These are phyloP conservation scores for Coracopsis vasa DNA, from an alignment of 2,113 vertebrate genomes.

Conservation along the genomic window DNA sequence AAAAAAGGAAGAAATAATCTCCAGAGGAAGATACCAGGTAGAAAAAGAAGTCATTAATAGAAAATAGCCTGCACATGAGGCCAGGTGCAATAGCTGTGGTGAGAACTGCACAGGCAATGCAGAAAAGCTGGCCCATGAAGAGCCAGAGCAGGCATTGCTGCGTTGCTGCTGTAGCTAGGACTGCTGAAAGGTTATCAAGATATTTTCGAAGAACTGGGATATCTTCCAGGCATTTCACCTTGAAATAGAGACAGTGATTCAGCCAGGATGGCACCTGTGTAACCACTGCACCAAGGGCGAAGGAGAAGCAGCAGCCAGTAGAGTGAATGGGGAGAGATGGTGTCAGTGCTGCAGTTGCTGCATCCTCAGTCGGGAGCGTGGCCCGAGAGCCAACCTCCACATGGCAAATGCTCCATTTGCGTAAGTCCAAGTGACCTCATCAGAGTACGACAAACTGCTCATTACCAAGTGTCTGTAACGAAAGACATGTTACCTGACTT, in stretches of 20 bases:
- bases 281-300: not conserved
- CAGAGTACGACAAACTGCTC: not conserved
- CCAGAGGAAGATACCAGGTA: not conserved
- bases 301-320: not conserved
- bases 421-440: not conserved
- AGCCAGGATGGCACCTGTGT: not conserved
- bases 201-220: not conserved
- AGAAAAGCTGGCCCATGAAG: not conserved
- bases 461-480: not conserved
- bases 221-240: conserved; percentile 21
- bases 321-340: not conserved
- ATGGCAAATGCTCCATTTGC: fast-evolving
- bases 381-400: not conserved
- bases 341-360: fast-evolving
- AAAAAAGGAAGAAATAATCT: not conserved
- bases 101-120: not conserved
- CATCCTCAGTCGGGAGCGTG: not conserved
- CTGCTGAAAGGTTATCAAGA: not conserved
- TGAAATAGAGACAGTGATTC: not conserved
- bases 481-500: not conserved
- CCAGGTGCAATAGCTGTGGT: not conserved
- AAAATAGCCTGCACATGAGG: not conserved
- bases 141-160: not conserved
- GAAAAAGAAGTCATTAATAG: not conserved
- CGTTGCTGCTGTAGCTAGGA: not conserved